phyloP scores from a whole-genome alignment of 2,797 vertebrate species.

The Saxicola maurus region DNA sequence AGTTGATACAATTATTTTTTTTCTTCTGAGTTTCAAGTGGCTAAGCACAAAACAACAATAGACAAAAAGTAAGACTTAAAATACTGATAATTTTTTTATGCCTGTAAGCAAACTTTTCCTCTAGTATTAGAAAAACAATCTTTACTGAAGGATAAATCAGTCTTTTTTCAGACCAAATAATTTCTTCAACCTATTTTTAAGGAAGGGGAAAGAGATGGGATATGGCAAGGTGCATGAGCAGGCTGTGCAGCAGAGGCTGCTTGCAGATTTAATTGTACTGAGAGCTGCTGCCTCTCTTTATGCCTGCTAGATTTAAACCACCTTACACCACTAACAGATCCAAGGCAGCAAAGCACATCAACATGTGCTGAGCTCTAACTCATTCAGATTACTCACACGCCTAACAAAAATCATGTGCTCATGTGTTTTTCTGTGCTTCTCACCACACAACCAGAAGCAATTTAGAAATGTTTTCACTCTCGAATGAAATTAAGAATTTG shows the following conservation, averaged over 20 bases:
- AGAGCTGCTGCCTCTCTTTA: conserved; percentile 24
- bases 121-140: neutral
- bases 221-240: neutral
- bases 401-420: conserved; percentile 11
- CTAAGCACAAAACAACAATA: neutral
- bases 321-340: neutral
- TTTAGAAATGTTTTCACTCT: conserved; percentile 47
- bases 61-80: neutral
- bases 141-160: neutral
- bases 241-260: neutral
- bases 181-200: neutral
- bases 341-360: conserved; percentile 40
- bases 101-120: neutral
- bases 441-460: conserved; percentile 10
- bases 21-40: neutral
- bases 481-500: conserved; percentile 58
- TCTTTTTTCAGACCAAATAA: neutral
- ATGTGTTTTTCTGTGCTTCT: conserved; percentile 17
- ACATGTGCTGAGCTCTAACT: conserved; percentile 9
- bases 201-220: neutral
- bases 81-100: neutral
- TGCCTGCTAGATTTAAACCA: conserved; percentile 44
- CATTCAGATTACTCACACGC: neutral
- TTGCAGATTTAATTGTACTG: conserved; percentile 22
- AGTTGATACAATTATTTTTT: neutral